Evolutionary conservation across 2,113 vertebrate species (phyloP), one percentile per base, ranked within the genome.

Genomic region (Gavia stellata): DNA sequence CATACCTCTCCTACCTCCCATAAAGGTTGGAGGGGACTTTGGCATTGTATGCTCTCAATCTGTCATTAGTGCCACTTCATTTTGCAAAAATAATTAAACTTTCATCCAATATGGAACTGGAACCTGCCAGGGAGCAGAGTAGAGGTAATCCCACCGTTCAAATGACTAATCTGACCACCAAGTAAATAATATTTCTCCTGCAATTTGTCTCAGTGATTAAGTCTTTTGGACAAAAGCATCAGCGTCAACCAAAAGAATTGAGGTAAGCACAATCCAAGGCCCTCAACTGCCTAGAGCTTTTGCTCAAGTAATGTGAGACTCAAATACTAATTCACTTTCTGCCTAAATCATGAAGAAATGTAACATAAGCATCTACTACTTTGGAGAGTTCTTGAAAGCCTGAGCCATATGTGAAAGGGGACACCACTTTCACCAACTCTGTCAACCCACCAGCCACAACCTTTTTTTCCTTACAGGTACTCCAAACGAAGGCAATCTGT

Each of bases 31-130:
- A 58, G 12, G 29, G 12, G 12, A 66, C 29, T 74, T 86, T 15
- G 38, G 52, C 42, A 55, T 71, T 92, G 33, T 71, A 33, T 4
- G 7, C 26, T 70, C 26, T 75, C 65, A 42, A 6, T 44, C 19
- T 91, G 50, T 83, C 14, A 4, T 73, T 89, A 89, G 24, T 84
- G 86, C 47, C 61, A 55, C 59, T 89, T 92, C 53, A 59, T 88
- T 92, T 88, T 89, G 65, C 72, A 86, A 87, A 92, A 89, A 91
- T 70, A 91, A 83, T 89, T 79, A 55, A 87, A 55, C n/a, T 75
- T 81, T 49, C 33, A 67, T n/a, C 9, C 5, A 11, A 56, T 92
- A 63, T 6, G 16, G 38, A 74, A 80, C 33, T 74, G 21, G 40
- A 86, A 89, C 20, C n/a, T 91, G 16, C 31, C 16, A 29, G 44